Base-by-base conservation (phyloP, 37 sponge, comb jelly and placozoan genomes). In the Ianthella basta region DNA sequence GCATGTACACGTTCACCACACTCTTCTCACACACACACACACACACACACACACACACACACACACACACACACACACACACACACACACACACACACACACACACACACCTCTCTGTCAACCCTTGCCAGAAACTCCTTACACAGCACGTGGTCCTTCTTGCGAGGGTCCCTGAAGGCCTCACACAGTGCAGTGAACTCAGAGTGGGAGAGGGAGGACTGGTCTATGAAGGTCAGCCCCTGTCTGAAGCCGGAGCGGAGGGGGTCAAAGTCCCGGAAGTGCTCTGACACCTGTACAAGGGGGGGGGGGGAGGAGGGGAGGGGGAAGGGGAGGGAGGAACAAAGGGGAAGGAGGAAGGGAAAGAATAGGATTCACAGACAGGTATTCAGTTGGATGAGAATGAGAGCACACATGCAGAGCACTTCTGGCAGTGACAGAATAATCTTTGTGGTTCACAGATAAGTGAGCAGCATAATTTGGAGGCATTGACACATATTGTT, bases 181-280 rank as follows among this genome's bases (percentile, higher is more conserved):
- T 66, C n/a, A 82, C 88, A 89, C 41, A 96, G 89, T 0, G 74
- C 89, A 24, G 72, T 79, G 40, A 92, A 86, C 56, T 96, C 87
- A 10, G n/a, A 74, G 32, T 81, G 74, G 60, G 89, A 86, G n/a
- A 95, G 84, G 73, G 85, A 54, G 37, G 90, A 68, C 80, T 88
- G 86, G 60, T 87, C 89, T 32, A 92, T 59, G 35, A 87, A 60
- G 55, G 73, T 83, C 27, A 92, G 72, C 50, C 93, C 89, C 89
- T 89, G 87, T 81, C 93, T 90, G 85, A 97, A 94, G 24, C 97
- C 97, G 57, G 88, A 82, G 27, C 90, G 57, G 10, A 94, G 91
- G 87, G 78, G 89, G 54, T 97, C 97, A 97, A 88, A 92, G 66
- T 97, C 97, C 72, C 88, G 82, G 69, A 97, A 97, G 63, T 86